phyloP scores from a whole-genome alignment of 1,140 invertebrate species.

The Solenopsis fugax region DNA sequence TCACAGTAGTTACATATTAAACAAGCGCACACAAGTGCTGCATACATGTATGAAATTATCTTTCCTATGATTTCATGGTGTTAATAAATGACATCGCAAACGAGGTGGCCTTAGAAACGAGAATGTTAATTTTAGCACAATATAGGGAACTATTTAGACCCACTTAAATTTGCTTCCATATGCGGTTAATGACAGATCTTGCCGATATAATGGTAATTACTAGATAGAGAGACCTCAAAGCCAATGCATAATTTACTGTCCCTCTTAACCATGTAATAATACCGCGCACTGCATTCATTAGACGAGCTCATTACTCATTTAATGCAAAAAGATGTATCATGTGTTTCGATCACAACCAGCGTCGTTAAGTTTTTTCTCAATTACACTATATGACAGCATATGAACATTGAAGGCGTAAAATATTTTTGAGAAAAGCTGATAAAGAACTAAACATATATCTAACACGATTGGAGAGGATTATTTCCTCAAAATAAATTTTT shows the following conservation, averaged over 20 bases:
- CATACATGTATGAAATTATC: neutral
- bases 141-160: conserved; percentile 14
- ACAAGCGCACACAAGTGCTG: neutral
- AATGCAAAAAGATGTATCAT: conserved; percentile 30
- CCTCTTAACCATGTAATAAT: conserved; percentile 51
- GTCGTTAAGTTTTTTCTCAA: conserved; percentile 2
- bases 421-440: neutral
- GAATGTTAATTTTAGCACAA: conserved; percentile 26
- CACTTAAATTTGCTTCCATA: conserved; percentile 24
- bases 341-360: conserved; percentile 10
- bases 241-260: conserved; percentile 49
- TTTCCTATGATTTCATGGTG: conserved; percentile 6
- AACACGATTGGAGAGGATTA: neutral
- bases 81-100: conserved; percentile 26
- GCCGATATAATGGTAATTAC: conserved; percentile 39
- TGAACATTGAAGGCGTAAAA: neutral
- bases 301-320: conserved; percentile 44
- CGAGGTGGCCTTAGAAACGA: neutral
- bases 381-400: neutral
- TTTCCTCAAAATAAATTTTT: neutral
- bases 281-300: conserved; percentile 52
- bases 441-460: neutral
- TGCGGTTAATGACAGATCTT: conserved; percentile 38
- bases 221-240: conserved; percentile 34
- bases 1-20: neutral